A percentile compares a stretch with the other conserved stretches of the same genome.
phyloP scores from a whole-genome alignment of 2,113 vertebrate species.

The Erpornis zantholeuca region DNA sequence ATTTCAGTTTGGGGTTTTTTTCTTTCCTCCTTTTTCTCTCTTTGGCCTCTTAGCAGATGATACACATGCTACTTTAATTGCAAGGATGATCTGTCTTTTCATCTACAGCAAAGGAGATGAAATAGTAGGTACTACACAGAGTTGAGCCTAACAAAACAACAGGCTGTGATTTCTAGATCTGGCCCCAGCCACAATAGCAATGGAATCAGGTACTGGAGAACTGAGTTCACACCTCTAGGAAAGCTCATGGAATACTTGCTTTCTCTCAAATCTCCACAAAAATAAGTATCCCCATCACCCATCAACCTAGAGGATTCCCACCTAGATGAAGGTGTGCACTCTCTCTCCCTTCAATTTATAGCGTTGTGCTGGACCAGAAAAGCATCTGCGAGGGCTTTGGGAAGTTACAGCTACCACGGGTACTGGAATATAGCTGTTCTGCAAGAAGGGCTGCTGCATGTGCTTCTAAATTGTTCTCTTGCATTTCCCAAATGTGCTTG shows the following conservation, averaged over 20 bases:
- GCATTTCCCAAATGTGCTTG: background rate
- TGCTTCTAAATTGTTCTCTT: rapidly evolving
- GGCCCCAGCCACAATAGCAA: background rate
- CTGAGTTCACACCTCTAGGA: background rate
- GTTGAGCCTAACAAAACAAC: background rate
- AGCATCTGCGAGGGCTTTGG: background rate
- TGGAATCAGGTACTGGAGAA: background rate
- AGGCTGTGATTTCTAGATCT: background rate
- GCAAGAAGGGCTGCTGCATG: background rate
- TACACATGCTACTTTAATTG: background rate
- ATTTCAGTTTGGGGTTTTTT: background rate
- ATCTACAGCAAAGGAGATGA: background rate
- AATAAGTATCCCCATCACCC: background rate
- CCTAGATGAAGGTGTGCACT: background rate
- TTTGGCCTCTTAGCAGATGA: background rate
- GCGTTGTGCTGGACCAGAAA: background rate
- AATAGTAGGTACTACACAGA: background rate
- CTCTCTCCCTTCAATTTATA: background rate
- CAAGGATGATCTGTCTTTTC: background rate
- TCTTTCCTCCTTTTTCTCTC: background rate
- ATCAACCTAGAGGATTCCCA: background rate
- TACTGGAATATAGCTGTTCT: background rate
- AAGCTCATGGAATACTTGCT: background rate
- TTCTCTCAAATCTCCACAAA: background rate
- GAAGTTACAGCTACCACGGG: background rate